Conservation (phyloP, 2,888 invertebrate species). For the Endotricha flammealis region DNA sequence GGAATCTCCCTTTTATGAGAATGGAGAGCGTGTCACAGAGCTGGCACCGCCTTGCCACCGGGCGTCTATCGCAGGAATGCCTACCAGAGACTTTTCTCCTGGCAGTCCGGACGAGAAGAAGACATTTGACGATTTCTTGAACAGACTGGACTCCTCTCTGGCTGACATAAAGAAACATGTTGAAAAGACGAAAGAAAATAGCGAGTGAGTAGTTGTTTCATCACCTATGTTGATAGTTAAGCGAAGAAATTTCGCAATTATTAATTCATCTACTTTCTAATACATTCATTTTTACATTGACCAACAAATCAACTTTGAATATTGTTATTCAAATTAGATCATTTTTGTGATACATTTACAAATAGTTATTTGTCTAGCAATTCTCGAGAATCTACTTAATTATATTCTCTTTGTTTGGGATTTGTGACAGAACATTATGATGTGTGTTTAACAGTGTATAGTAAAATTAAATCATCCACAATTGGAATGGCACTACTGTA, state of each 20-base stretch:
- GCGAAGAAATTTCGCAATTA: not conserved
- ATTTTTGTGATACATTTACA: too few relatives aligned
- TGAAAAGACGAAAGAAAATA: slow-evolving; percentile 86
- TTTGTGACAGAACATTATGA: too few relatives aligned
- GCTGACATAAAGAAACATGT: slow-evolving; percentile 91
- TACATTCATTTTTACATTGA: not conserved
- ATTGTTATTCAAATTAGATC: too few relatives aligned
- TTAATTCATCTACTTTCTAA: not conserved
- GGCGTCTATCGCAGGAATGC: slow-evolving; percentile 77
- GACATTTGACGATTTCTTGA: slow-evolving; percentile 88
- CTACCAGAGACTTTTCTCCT: slow-evolving; percentile 72
- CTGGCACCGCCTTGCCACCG: slow-evolving; percentile 70
- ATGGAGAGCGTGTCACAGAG: slow-evolving; percentile 69
- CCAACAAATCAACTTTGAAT: too few relatives aligned
- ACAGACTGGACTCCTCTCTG: slow-evolving; percentile 89
- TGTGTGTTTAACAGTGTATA: too few relatives aligned
- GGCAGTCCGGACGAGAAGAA: slow-evolving; percentile 84
- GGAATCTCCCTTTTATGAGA: slow-evolving; percentile 80
- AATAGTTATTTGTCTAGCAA: too few relatives aligned
- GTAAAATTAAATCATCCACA: too few relatives aligned
- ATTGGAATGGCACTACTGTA: too few relatives aligned
- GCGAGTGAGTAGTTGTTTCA: slow-evolving; percentile 84
- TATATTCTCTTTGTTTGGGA: too few relatives aligned
- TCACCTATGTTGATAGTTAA: not conserved
- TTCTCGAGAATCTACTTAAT: too few relatives aligned